Percentiles rank a stretch among this genome's conserved stretches.
Conservation (phyloP, 2,888 invertebrate species). For the Frankliniella fusca region DNA sequence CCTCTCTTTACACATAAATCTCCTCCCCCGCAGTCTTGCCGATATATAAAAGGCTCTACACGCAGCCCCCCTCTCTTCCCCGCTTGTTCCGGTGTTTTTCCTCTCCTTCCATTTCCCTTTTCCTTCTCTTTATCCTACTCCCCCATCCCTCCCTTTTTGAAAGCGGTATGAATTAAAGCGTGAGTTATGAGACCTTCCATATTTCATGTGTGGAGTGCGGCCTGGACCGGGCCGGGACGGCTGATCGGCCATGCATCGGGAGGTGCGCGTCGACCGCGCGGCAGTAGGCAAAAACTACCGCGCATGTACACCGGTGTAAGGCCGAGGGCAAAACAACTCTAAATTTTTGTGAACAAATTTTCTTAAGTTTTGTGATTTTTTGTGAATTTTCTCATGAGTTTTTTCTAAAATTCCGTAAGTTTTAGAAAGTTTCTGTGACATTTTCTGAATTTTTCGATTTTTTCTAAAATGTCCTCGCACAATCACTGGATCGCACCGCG, state of each 20-base stretch:
- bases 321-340: no score
- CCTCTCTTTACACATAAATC: constrained; percentile 24
- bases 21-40: not conserved
- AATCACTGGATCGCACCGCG: no score
- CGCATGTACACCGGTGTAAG: no score
- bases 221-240: not conserved
- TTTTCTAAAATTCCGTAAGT: no score
- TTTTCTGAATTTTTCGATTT: no score
- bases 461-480: no score
- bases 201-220: constrained; percentile 10
- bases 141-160: not conserved
- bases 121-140: not conserved
- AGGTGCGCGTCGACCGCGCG: not conserved
- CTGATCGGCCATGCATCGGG: not conserved
- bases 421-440: no score
- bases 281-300: no score
- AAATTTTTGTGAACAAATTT: no score
- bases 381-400: no score
- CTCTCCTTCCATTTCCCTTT: not conserved
- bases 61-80: not conserved
- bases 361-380: no score
- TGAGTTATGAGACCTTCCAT: constrained; percentile 17
- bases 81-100: not conserved
- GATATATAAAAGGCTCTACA: constrained; percentile 1
- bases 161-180: constrained; percentile 16